These are phyloP conservation scores for Athrips mouffetella DNA, from an alignment of 2,888 invertebrate genomes.

Conservation along the genomic window DNA sequence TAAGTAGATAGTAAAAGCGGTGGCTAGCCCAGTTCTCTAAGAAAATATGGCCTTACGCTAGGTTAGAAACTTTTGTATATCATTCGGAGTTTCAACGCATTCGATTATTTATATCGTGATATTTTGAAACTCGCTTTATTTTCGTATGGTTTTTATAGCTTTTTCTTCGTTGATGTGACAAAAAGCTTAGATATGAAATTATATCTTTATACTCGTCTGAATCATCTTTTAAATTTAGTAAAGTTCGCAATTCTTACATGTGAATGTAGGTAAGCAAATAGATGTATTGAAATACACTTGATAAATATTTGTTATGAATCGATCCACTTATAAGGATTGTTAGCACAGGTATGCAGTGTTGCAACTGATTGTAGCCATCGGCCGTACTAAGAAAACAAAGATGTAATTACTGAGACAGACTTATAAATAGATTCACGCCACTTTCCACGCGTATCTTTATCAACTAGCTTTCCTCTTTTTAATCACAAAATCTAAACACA, in stretches of 20 bases:
- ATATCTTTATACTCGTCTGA: neutral
- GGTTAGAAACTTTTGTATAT: conserved; percentile 5
- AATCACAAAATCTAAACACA: neutral
- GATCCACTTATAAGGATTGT: conserved; percentile 14
- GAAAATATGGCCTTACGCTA: conserved; percentile 10
- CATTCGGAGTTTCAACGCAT: neutral
- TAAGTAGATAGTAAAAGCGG: conserved; percentile 56
- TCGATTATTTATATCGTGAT: neutral
- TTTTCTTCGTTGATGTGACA: conserved; percentile 6
- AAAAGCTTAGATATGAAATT: too few species aligned
- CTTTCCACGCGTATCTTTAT: conserved; percentile 7
- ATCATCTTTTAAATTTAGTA: neutral
- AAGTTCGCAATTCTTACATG: neutral
- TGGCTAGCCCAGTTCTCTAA: neutral
- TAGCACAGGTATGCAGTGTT: conserved; percentile 14
- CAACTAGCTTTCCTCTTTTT: neutral
- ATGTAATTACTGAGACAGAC: conserved; percentile 11
- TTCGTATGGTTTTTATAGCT: conserved; percentile 11
- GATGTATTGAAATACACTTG: conserved; percentile 26
- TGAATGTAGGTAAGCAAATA: conserved; percentile 39
- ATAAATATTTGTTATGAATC: conserved; percentile 12
- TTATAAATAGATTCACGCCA: conserved; percentile 14
- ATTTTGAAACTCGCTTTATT: conserved; percentile 15
- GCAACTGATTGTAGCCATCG: conserved; percentile 11
- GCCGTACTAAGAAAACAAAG: conserved; percentile 17